Evolutionary conservation across 2,113 vertebrate species (phyloP).

Genomic region (Charina bottae): DNA sequence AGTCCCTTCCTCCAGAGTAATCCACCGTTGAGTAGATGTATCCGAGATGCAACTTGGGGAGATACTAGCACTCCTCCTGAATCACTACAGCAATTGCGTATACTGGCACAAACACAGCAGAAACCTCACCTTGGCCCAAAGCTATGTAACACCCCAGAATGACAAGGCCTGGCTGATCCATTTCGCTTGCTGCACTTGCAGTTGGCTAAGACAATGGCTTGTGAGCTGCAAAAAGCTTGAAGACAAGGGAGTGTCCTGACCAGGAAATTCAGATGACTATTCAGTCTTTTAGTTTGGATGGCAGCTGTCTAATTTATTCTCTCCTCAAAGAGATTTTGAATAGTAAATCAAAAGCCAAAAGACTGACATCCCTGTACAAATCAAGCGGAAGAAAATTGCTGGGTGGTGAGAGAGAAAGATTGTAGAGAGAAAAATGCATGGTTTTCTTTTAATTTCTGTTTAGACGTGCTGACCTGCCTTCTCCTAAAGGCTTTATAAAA

Average conservation of each 20-base stretch:
- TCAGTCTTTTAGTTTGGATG: conserved; percentile 16
- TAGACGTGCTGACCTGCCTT: not conserved
- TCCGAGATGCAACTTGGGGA: conserved; percentile 42
- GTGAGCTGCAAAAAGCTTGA: conserved; percentile 43
- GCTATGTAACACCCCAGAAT: conserved; percentile 69
- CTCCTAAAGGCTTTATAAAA: not conserved
- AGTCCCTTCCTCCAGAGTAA: conserved; percentile 30
- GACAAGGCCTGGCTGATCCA: conserved; percentile 51
- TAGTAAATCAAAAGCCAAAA: not conserved
- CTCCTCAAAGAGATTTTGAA: not conserved
- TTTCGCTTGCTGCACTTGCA: not conserved
- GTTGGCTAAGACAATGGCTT: conserved; percentile 20
- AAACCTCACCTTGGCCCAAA: conserved; percentile 69
- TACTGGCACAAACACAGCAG: conserved; percentile 70
- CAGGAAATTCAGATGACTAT: conserved; percentile 55
- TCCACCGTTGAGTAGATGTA: conserved; percentile 48
- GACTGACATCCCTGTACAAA: rapidly evolving
- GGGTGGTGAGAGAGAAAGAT: not conserved
- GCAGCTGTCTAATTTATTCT: not conserved
- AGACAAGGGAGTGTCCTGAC: conserved; percentile 52
- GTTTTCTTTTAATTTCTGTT: not conserved
- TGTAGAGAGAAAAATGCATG: no score
- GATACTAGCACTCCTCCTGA: conserved; percentile 55
- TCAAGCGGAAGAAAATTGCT: not conserved
- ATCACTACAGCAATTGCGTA: conserved; percentile 54